These are phyloP conservation scores for Ploceus nigricollis DNA, from an alignment of 2,113 vertebrate genomes.

Conservation along the genomic window DNA sequence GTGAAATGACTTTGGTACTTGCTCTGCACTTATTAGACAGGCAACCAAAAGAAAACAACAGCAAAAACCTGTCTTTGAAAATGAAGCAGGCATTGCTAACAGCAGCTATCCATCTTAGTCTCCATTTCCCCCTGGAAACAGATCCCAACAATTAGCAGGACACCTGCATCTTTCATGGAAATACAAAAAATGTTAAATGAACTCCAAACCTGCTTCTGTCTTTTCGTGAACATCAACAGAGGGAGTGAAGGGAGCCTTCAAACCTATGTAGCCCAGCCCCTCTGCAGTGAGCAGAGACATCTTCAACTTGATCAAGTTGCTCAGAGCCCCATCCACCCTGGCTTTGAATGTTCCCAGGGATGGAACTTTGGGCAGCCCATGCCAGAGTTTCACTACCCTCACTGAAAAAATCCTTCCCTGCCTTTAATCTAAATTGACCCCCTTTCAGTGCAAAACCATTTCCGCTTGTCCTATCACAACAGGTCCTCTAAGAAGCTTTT, in stretches of 20 bases:
- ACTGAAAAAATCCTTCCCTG: neutral
- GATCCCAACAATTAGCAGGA: neutral
- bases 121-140: neutral
- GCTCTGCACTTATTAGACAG: neutral
- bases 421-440: neutral
- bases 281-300: neutral
- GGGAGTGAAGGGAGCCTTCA: neutral
- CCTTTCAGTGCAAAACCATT: neutral
- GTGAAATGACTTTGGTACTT: slow-evolving; percentile 7
- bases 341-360: neutral
- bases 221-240: neutral
- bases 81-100: neutral
- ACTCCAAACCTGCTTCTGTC: neutral
- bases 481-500: neutral
- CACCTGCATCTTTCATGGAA: neutral
- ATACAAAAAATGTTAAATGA: neutral
- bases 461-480: neutral
- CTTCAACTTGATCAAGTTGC: neutral
- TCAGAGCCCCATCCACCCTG: neutral
- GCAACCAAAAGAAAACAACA: neutral
- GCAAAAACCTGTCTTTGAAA: neutral
- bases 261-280: neutral
- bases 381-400: neutral
- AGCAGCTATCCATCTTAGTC: neutral
- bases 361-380: neutral